Conservation (phyloP, 53 echinoderm and acorn worm genomes). For the Pentamera pediparva region DNA sequence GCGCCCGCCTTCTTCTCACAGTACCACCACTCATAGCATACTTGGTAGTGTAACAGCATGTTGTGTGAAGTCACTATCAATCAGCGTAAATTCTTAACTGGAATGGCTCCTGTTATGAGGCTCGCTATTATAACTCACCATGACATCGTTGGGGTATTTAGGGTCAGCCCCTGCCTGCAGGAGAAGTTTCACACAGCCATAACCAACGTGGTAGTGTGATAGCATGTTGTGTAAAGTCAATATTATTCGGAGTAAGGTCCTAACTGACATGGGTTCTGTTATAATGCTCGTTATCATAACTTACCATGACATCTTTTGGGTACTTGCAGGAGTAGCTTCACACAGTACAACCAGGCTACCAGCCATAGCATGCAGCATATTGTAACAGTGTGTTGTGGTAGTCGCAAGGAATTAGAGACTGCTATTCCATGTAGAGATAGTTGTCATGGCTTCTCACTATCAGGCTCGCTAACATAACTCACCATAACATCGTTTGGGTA, state of each 20-base stretch:
- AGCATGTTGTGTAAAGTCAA: conserved; percentile 79
- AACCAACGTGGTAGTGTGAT: conserved; percentile 74
- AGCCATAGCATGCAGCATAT: conserved; percentile 88
- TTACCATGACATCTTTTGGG: conserved; percentile 86
- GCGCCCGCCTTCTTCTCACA: conserved; percentile 67
- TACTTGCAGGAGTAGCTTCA: conserved; percentile 63
- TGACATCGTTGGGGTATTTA: conserved; percentile 75
- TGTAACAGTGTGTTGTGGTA: conserved; percentile 85
- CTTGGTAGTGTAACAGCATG: conserved; percentile 70
- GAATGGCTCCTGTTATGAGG: no score
- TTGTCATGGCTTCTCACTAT: no score
- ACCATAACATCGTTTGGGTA: conserved; percentile 88
- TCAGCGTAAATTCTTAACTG: no score
- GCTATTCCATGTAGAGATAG: no score
- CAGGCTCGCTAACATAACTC: background rate
- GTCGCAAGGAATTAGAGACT: no score
- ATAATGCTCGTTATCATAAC: background rate
- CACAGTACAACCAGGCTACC: conserved; percentile 89
- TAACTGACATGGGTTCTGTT: no score
- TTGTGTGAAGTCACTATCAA: conserved; percentile 89
- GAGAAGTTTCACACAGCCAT: conserved; percentile 68
- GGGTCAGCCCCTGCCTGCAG: conserved; percentile 68
- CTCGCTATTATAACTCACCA: conserved; percentile 44
- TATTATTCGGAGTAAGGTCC: no score
- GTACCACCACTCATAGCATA: conserved; percentile 69